These are phyloP conservation scores for Falco punctatus DNA, from an alignment of 2,113 vertebrate genomes.

Conservation along the genomic window DNA sequence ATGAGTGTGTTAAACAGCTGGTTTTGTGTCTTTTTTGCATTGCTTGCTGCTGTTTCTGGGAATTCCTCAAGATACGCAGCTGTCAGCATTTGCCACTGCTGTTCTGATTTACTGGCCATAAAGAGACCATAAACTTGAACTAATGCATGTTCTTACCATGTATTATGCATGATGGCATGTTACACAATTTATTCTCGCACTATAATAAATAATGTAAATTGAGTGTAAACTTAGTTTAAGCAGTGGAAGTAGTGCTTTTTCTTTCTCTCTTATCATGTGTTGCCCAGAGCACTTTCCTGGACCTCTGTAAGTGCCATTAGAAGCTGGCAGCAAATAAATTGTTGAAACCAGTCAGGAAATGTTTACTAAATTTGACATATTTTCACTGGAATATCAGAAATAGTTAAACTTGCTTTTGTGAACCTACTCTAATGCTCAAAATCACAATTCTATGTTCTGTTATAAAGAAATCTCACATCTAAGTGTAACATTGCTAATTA, in stretches of 20 bases:
- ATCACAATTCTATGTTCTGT: not conserved
- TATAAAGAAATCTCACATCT: not conserved
- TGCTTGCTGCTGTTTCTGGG: conserved; percentile 23
- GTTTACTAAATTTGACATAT: not conserved
- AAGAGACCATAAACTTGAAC: conserved; percentile 32
- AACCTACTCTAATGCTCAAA: not conserved
- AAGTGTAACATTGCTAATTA: not conserved
- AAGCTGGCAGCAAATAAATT: not conserved
- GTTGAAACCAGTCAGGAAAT: not conserved
- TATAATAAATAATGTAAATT: conserved; percentile 13
- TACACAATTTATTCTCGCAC: conserved; percentile 27
- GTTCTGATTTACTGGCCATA: not conserved
- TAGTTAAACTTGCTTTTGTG: conserved; percentile 1
- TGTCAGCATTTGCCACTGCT: not conserved
- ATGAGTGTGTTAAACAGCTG: conserved; percentile 3
- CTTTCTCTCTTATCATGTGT: not conserved
- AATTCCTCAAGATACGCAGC: not conserved
- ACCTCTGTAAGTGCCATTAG: not conserved
- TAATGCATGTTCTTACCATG: conserved; percentile 49
- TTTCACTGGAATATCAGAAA: not conserved
- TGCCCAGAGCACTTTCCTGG: not conserved
- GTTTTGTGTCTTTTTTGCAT: not conserved
- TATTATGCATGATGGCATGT: conserved; percentile 43
- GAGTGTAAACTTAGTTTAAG: conserved; percentile 9
- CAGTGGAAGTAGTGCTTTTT: not conserved